Evolutionary conservation across 30 jellyfish, hydroid and myxozoan species (phyloP).

Genomic region (Phacellophora camtschatica): DNA sequence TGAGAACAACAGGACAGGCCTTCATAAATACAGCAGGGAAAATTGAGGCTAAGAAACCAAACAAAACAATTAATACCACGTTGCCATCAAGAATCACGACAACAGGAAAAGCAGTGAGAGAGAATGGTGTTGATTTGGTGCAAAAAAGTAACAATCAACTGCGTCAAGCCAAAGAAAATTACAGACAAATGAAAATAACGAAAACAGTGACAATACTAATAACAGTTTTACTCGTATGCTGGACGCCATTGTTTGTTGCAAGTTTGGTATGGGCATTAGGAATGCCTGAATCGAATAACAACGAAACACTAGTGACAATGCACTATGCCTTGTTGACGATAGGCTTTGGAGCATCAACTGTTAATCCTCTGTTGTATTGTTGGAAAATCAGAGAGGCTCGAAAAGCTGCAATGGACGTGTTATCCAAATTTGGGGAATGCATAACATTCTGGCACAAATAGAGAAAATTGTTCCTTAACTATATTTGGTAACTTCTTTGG

Average conservation of each 20-base stretch:
- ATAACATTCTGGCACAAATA: too few species aligned
- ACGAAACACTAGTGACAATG: constrained; percentile 8
- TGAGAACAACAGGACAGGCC: not conserved
- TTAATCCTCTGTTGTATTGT: constrained; percentile 51
- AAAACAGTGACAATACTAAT: constrained; percentile 39
- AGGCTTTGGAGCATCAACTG: constrained; percentile 42
- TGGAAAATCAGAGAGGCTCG: constrained; percentile 51
- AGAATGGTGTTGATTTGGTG: not conserved
- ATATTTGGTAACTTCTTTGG: too few species aligned
- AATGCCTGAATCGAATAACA: not conserved
- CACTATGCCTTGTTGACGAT: constrained; percentile 28
- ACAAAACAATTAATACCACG: not conserved
- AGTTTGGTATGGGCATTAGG: constrained; percentile 51
- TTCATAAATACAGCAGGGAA: not conserved
- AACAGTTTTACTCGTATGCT: constrained; percentile 7
- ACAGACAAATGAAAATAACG: constrained; percentile 55
- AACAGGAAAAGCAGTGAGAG: not conserved
- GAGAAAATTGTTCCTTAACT: too few species aligned
- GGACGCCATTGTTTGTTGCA: constrained; percentile 44
- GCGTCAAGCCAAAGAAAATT: not conserved
- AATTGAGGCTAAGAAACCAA: too few species aligned
- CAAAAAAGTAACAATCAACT: not conserved
- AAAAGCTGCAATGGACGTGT: constrained; percentile 41
- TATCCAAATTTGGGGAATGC: too few species aligned
- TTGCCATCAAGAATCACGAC: not conserved